phyloP scores from a whole-genome alignment of 2,888 invertebrate genomes.

The Candidula unifasciata region DNA sequence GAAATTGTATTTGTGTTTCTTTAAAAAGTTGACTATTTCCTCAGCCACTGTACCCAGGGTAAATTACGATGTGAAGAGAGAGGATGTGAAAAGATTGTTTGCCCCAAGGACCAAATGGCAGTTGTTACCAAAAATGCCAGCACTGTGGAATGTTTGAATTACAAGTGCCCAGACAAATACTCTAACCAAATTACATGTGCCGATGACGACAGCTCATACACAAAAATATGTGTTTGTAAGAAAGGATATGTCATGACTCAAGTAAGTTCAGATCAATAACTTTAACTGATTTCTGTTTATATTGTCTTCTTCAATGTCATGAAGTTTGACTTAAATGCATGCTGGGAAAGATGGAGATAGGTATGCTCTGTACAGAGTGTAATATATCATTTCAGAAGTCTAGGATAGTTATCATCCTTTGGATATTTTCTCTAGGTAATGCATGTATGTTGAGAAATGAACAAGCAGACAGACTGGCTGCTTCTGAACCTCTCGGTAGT shows the following conservation, averaged over 20 bases:
- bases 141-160: background rate
- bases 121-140: background rate
- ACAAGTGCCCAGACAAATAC: constrained; percentile 30
- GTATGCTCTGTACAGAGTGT: no score
- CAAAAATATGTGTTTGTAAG: constrained; percentile 17
- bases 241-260: constrained; percentile 6
- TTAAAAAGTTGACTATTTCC: background rate
- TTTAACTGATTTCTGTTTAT: background rate
- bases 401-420: no score
- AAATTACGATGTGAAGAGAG: constrained; percentile 25
- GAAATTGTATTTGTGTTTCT: background rate
- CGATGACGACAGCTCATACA: background rate
- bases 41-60: background rate
- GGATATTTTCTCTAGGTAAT: no score
- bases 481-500: no score
- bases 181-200: background rate
- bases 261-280: background rate
- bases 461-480: no score
- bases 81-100: constrained; percentile 30
- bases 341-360: no score
- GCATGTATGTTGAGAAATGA: no score
- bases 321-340: no score
- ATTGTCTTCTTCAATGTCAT: no score
- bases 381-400: no score
- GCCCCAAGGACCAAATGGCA: constrained; percentile 14